phyloP scores from a whole-genome alignment of 2,888 invertebrate species.

The Arctia plantaginis region DNA sequence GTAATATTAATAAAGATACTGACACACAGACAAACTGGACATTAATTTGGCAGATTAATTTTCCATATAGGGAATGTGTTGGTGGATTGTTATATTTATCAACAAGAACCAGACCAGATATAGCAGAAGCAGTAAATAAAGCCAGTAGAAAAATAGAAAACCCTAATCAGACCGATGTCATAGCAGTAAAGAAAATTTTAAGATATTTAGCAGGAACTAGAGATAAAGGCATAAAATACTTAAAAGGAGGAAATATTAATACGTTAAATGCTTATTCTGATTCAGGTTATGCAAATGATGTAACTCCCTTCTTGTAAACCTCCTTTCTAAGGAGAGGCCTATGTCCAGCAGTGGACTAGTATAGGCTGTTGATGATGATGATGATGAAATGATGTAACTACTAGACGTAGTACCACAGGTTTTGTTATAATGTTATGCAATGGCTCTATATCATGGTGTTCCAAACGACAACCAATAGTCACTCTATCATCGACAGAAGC shows the following conservation, averaged over 20 bases:
- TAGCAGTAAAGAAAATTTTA: slow-evolving; percentile 8
- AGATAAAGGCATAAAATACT: slow-evolving; percentile 9
- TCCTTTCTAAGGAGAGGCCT: no score
- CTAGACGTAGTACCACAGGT: slow-evolving; percentile 16
- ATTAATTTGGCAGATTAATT: no score
- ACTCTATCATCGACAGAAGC: no score
- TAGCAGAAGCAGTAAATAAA: slow-evolving; percentile 12
- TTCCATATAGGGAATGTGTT: neutral
- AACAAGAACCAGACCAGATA: slow-evolving; percentile 12
- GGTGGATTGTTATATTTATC: neutral
- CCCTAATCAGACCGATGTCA: neutral
- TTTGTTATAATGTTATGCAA: slow-evolving; percentile 12
- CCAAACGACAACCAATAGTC: slow-evolving; percentile 48
- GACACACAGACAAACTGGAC: neutral
- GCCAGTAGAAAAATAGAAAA: slow-evolving; percentile 12
- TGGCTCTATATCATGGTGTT: slow-evolving; percentile 42
- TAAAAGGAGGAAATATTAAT: neutral
- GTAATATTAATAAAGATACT: neutral
- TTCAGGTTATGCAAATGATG: slow-evolving; percentile 10
- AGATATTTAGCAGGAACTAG: slow-evolving; percentile 9
- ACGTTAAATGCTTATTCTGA: slow-evolving; percentile 8
- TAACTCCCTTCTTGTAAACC: no score
- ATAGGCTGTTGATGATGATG: no score
- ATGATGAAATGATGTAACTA: neutral
- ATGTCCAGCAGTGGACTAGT: no score